Base-by-base conservation (phyloP, 2,888 invertebrate species). In the Catocala nupta region DNA sequence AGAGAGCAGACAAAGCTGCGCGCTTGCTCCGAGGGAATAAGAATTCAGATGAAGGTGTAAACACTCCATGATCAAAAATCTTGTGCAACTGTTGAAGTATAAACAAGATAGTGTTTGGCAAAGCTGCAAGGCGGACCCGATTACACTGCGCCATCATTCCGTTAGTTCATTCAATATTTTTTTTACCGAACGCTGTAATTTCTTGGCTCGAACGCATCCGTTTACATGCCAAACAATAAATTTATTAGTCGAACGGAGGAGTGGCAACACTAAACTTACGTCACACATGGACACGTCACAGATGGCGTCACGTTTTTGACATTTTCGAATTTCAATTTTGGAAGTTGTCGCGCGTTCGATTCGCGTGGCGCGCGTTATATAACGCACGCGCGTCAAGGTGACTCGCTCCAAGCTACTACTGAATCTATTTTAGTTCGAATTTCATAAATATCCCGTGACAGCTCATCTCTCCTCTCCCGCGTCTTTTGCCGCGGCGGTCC, bases 141-240 rank as follows among this genome's bases (percentile, higher is more conserved):
- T 91, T 86, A 90, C 85, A 87, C 85, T 89, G 91, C 90, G 89
- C 90, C 90, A 90, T 90, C 92, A 90, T 90, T 89, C 90, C 90
- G 83, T 77, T 85, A 83, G 86, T 92, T 93, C 93, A 93, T 94
- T 94, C 94, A 94, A 93, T 93, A 92, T 91, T 92, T 93, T 93
- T 92, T 92, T 91, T 90, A 86, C 90, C 90, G 90, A 93, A 93
- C 92, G 85, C 87, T 90, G 92, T 92, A 92, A 92, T 93, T 94
- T 94, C 93, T 93, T 94, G 93, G 94, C 93, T 92, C 93, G 88
- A 92, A 93, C 93, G 91, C 93, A 91, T 93, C 92, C 92, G 94
- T 92, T 92, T 93, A 93, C 93, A 93, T 93, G 94, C 94, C 94
- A 94, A 93, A 94, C 94, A 93, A 93, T 94, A 94, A 93, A 94